phyloP scores from a whole-genome alignment of 2,888 invertebrate species.

The Maniola hyperantus region DNA sequence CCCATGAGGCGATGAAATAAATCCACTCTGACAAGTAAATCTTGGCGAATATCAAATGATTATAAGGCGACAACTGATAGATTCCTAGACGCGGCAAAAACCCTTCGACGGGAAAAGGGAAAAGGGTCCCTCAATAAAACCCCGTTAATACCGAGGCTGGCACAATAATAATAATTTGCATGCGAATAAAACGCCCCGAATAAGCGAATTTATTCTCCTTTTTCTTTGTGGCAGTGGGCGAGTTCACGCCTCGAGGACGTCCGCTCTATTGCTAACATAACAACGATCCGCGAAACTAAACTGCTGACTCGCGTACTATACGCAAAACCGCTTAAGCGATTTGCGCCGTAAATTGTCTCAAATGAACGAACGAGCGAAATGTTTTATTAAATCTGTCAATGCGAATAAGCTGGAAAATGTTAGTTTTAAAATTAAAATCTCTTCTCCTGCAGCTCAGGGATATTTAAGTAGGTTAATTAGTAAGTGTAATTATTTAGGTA shows the following conservation, averaged over 20 bases:
- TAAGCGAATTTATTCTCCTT: conserved; percentile 43
- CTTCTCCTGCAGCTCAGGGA: conserved; percentile 20
- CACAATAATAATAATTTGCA: conserved; percentile 48
- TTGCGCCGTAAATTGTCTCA: conserved; percentile 2
- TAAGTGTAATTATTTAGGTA: no score
- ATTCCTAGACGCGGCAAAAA: conserved; percentile 27
- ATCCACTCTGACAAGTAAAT: conserved; percentile 39
- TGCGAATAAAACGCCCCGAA: conserved; percentile 42
- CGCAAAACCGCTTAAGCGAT: conserved; percentile 14
- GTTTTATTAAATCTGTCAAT: conserved; percentile 7
- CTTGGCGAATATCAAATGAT: conserved; percentile 39
- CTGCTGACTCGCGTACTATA: conserved; percentile 22
- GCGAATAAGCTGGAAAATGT: neutral
- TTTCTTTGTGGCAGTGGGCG: conserved; percentile 28
- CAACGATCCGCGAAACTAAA: conserved; percentile 35
- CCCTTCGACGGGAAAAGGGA: conserved; percentile 30
- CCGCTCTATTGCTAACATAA: conserved; percentile 33
- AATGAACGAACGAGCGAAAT: neutral
- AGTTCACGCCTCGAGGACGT: conserved; percentile 36
- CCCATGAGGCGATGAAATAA: conserved; percentile 35
- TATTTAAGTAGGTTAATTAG: neutral
- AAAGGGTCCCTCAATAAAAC: conserved; percentile 41
- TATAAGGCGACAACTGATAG: conserved; percentile 38
- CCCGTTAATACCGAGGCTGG: conserved; percentile 42
- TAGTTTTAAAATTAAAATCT: conserved; percentile 19